phyloP scores from a whole-genome alignment of 2,888 invertebrate species.

The Crepidodera aurea region DNA sequence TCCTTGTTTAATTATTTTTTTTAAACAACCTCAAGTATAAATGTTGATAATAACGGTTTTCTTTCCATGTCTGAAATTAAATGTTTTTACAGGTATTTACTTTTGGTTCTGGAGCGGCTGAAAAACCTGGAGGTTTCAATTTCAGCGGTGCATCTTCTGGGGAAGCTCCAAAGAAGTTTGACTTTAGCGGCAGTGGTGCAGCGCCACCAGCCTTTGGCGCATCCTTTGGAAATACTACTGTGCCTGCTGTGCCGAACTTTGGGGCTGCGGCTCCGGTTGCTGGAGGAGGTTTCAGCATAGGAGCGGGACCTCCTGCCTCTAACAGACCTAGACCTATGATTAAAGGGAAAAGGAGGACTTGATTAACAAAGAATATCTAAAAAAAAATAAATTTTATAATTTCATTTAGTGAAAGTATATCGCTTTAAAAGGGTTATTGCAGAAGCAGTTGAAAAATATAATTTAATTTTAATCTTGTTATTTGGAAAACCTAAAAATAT shows the following conservation, averaged over 20 bases:
- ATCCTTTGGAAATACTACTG: slow-evolving; percentile 23
- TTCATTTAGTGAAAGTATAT: background rate
- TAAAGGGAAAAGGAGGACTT: slow-evolving; percentile 52
- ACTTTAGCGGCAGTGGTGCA: slow-evolving; percentile 38
- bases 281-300: slow-evolving; percentile 62
- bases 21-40: too few relatives aligned
- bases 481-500: background rate
- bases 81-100: slow-evolving; percentile 7
- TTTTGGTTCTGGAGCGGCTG: slow-evolving; percentile 4
- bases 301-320: slow-evolving; percentile 59
- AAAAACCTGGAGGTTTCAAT: slow-evolving; percentile 38
- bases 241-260: slow-evolving; percentile 26
- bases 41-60: too few relatives aligned
- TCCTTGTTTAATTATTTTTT: too few relatives aligned
- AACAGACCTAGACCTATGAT: slow-evolving; percentile 57
- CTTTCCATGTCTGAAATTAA: background rate
- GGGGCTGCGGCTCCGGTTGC: slow-evolving; percentile 20
- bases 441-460: background rate
- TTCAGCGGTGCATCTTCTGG: slow-evolving; percentile 32
- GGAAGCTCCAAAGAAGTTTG: slow-evolving; percentile 38
- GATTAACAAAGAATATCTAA: slow-evolving; percentile 35
- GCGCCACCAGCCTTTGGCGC: slow-evolving; percentile 38
- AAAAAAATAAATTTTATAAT: too few relatives aligned
- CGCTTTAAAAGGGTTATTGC: background rate
- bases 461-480: background rate